These are phyloP conservation scores for Drosophila kurseongensis DNA, from an alignment of 1,140 invertebrate genomes.

Conservation along the genomic window DNA sequence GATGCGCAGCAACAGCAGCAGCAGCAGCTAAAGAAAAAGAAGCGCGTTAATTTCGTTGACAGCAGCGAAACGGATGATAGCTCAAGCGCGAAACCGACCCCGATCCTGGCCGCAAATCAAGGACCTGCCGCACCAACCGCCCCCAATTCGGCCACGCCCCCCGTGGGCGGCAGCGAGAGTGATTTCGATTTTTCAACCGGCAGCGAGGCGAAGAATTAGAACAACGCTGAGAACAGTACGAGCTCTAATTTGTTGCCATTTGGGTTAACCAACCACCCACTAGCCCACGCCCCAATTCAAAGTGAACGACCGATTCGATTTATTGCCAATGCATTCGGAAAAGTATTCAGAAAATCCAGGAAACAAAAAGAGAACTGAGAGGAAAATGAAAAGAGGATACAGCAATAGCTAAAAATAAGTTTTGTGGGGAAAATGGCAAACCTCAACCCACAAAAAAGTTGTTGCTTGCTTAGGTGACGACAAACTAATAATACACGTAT, in stretches of 20 bases:
- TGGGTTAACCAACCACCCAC: slow-evolving; percentile 65
- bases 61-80: slow-evolving; percentile 84
- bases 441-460: slow-evolving; percentile 12
- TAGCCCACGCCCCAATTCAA: slow-evolving; percentile 27
- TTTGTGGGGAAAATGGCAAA: slow-evolving; percentile 12
- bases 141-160: slow-evolving; percentile 15
- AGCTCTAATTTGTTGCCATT: slow-evolving; percentile 79
- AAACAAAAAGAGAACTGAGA: background rate
- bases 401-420: slow-evolving; percentile 19
- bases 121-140: slow-evolving; percentile 10
- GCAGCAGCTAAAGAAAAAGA: slow-evolving; percentile 82
- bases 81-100: slow-evolving; percentile 75
- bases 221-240: slow-evolving; percentile 63
- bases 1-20: slow-evolving; percentile 68
- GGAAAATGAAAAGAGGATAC: background rate
- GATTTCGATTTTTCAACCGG: slow-evolving; percentile 84
- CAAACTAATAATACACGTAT: slow-evolving; percentile 4
- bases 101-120: slow-evolving; percentile 52
- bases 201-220: slow-evolving; percentile 81
- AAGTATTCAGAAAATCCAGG: slow-evolving; percentile 19
- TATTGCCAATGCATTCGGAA: slow-evolving; percentile 58
- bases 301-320: slow-evolving; percentile 54
- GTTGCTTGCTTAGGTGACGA: slow-evolving; percentile 15
- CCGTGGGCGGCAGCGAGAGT: slow-evolving; percentile 66
- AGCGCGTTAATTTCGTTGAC: slow-evolving; percentile 84